phyloP scores from a whole-genome alignment of 2,113 vertebrate genomes.

The Pavo muticus region DNA sequence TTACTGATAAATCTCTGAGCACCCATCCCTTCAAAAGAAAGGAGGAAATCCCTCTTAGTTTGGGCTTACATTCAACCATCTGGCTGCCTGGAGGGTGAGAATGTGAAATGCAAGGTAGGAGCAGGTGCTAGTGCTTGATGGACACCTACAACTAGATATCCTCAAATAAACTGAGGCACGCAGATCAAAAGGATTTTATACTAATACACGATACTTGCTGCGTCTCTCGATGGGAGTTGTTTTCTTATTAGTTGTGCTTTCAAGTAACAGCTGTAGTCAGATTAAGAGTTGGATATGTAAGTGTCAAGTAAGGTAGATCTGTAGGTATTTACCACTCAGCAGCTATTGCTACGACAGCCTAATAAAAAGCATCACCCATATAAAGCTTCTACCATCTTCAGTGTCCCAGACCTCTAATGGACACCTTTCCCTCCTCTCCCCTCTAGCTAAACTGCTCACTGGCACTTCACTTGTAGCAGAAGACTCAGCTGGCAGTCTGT shows the following conservation, averaged over 20 bases:
- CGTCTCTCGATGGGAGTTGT: neutral
- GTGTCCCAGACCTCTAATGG: fast-evolving
- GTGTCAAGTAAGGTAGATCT: neutral
- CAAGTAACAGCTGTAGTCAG: neutral
- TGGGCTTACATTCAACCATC: conserved; percentile 15
- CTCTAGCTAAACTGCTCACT: neutral
- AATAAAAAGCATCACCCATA: neutral
- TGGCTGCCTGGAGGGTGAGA: neutral
- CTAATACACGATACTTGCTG: neutral
- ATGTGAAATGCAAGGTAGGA: neutral
- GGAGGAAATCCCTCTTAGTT: conserved; percentile 25
- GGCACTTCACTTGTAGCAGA: neutral
- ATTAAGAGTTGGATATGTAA: neutral
- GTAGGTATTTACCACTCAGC: neutral
- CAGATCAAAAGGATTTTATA: neutral
- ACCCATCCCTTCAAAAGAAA: neutral
- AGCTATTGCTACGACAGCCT: neutral
- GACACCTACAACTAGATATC: neutral
- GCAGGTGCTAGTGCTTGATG: neutral
- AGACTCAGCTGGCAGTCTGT: neutral
- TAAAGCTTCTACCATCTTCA: neutral
- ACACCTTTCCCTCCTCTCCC: neutral
- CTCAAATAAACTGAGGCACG: neutral
- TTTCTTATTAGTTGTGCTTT: neutral
- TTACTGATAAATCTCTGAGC: conserved; percentile 10